Base-by-base conservation (phyloP, 2,797 vertebrate genomes). In the Apodemus agrarius region DNA sequence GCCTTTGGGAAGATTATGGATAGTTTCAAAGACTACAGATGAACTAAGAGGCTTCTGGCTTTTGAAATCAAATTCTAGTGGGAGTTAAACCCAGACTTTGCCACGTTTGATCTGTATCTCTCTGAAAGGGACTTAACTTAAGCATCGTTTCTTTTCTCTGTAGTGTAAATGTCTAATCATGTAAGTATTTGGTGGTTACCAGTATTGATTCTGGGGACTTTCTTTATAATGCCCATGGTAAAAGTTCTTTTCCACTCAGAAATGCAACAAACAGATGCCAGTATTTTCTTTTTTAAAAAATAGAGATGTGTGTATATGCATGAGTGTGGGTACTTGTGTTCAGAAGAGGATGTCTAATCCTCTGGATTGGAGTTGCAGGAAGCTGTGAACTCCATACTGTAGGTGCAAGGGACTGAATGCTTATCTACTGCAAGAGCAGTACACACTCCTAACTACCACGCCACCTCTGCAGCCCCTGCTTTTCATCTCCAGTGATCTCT, bases 71-170 rank as follows among this genome's bases (percentile, higher is more conserved):
- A 61, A 84, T 90, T 85, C 92, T 81, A 67, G 96, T 61, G 74
- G 81, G 75, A 79, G 78, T 88, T 82, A 79, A 84, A n/a, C 63
- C 46, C 84, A 37, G 17, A 21, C 19, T 59, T 76, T 65, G 90
- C 92, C 84, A 67, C 43, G 13, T 59, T 95, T 75, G 63, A 86
- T 93, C 29, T 19, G 52, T 3, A 5, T 59, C 95, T 93, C 93
- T 94, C 89, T 90, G 96, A 72, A 94, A 94, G 87, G 83, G 93
- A 94, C 92, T 91, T 90, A 40, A 91, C 72, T 90, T 94, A 49
- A 63, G 75, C 95, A 93, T 89, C n/a, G 16, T 57, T 90, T 74
- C 83, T 95, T 93, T 93, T 65, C 95, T 92, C 67, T 76, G 21
- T 29, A 84, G 52, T 0, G 0, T 91, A 86, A 80, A 67, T 92